Evolutionary conservation across 1,140 invertebrate species (phyloP), one percentile per base, ranked within the genome.

Genomic region (Brachionus plicatilis): DNA sequence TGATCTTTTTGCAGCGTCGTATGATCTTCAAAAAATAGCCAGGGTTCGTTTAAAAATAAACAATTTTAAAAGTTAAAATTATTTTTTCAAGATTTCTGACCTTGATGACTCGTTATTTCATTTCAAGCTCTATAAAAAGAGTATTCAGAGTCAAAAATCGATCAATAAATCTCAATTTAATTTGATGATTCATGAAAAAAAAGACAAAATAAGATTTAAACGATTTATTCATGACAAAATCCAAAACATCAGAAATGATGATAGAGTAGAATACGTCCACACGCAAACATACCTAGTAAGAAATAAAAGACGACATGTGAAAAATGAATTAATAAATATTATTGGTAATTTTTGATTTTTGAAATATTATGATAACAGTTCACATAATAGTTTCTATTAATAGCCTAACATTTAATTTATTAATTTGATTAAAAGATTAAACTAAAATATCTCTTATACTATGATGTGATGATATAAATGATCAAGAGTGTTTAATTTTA

Each of bases 181-280:
- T 45, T 45, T 9, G 17, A 70, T 14, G 3, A 3, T 3, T 12
- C 33, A 70, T 9, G 24, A 80, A 24, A 56, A 20, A 2, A 41
- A 1, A 6, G 11, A 27, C 2, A 43, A 17, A 9, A 65, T 24
- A 68, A 43, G 17, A 50, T 50, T 27, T 9, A 82, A 82, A 82
- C 56, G 79, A 14, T 27, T 65, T 68, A 45, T 82, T 43, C n/a
- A 82, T 41, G 37, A 82, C 3, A 82, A 60, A 65, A 60, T 82
- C 29, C 14, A 65, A 4, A 14, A 27, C 1, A 65, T 82, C 8
- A 20, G 14, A 27, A 27, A 45, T 20, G 79, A 82, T 37, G 79
- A 82, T 82, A 41, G 79, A 11, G 79, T 82, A 2, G 79, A 82
- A 29, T 82, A 82, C 43, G 79, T 82, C 6, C 20, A 56, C 14